Conservation (phyloP, 2,113 vertebrate species). For the Aplodontia rufa region DNA sequence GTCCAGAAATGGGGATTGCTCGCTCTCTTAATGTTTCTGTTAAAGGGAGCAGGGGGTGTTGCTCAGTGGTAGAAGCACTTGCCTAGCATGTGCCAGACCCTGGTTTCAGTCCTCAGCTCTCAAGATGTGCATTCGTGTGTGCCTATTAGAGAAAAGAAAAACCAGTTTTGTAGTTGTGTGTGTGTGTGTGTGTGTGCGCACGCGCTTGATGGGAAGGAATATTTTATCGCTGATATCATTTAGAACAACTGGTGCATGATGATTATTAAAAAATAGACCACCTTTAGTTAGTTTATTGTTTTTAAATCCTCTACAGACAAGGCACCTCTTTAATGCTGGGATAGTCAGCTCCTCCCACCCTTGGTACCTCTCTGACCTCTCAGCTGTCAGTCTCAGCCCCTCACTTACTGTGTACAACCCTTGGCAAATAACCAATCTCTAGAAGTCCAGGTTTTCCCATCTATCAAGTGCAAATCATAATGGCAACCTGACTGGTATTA, state of each 20-base stretch:
- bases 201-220: neutral
- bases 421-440: neutral
- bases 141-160: too few relatives aligned
- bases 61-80: neutral
- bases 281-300: neutral
- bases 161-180: too few relatives aligned
- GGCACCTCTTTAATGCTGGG: neutral
- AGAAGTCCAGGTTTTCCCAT: neutral
- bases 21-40: too few relatives aligned
- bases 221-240: neutral
- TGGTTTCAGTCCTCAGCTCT: neutral
- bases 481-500: neutral
- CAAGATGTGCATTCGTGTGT: too few relatives aligned
- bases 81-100: neutral
- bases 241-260: neutral
- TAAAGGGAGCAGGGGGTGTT: neutral
- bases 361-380: neutral
- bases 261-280: neutral
- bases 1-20: too few relatives aligned
- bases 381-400: neutral
- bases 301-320: neutral
- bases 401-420: neutral
- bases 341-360: neutral
- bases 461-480: neutral
- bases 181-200: too few relatives aligned